phyloP scores from a whole-genome alignment of 2,888 invertebrate species.

The Lepidonotus clava region DNA sequence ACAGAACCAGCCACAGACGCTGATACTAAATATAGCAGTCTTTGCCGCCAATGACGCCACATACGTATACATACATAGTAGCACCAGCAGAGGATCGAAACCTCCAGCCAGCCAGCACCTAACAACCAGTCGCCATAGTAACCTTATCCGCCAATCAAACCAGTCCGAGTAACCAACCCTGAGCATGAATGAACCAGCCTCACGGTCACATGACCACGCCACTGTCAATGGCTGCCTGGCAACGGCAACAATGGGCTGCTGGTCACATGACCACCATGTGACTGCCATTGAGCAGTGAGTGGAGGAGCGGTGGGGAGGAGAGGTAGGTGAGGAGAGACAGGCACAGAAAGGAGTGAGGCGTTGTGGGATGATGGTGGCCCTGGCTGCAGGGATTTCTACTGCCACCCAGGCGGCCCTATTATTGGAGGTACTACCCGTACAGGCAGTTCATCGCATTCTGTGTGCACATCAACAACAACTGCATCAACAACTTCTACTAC shows the following conservation, averaged over 20 bases:
- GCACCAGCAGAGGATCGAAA: no score
- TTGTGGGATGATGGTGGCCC: constrained; percentile 21
- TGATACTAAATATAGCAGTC: no score
- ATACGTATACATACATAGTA: no score
- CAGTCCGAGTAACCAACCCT: constrained; percentile 6
- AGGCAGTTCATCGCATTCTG: not conserved
- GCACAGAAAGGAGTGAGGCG: not conserved
- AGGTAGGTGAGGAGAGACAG: not conserved
- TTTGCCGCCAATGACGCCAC: no score
- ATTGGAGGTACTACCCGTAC: not conserved
- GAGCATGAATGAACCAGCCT: constrained; percentile 6
- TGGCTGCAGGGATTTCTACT: constrained; percentile 26
- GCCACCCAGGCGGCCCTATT: not conserved
- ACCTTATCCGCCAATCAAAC: constrained; percentile 22
- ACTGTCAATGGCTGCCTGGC: not conserved
- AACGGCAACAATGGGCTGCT: not conserved
- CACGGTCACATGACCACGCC: not conserved
- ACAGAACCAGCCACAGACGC: no score
- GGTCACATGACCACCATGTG: constrained; percentile 26
- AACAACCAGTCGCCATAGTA: constrained; percentile 1
- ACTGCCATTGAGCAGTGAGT: constrained; percentile 24
- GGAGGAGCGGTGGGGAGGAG: not conserved
- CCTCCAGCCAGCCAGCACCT: no score
- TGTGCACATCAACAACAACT: not conserved
- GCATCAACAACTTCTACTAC: not conserved